Percentiles rank a stretch among this genome's conserved stretches.
These are phyloP conservation scores for Umimayanthus kanabou DNA, from an alignment of 92 coral and sea anemone genomes.

Conservation along the genomic window DNA sequence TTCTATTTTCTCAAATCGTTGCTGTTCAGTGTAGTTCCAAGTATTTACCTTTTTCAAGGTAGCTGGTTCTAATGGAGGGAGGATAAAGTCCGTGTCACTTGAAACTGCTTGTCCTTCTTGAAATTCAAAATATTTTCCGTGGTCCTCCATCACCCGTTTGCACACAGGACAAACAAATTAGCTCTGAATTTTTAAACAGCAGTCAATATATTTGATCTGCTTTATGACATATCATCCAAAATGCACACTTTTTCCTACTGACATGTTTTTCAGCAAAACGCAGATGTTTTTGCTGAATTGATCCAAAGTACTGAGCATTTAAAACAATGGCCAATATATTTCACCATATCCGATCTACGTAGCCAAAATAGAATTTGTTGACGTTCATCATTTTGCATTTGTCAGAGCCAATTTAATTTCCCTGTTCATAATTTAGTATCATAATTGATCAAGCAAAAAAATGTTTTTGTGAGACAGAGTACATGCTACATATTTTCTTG, in stretches of 20 bases:
- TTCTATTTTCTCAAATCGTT: conserved; percentile 41
- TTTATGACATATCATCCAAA: neutral
- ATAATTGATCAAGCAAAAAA: neutral
- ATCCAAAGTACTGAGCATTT: neutral
- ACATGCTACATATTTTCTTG: neutral
- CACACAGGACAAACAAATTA: neutral
- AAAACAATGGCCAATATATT: conserved; percentile 8
- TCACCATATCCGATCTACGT: conserved; percentile 11
- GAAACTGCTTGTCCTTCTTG: neutral
- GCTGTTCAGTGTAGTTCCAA: conserved; percentile 46
- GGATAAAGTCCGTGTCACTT: conserved; percentile 38
- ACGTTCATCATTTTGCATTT: neutral
- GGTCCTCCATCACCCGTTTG: conserved; percentile 7
- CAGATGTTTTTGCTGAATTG: neutral
- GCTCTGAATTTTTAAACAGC: neutral
- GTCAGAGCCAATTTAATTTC: conserved; percentile 10
- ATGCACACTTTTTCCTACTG: neutral
- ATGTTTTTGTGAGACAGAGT: neutral
- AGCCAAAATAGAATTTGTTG: neutral
- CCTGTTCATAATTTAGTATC: neutral
- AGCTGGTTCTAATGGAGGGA: conserved; percentile 56
- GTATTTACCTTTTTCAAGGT: conserved; percentile 53
- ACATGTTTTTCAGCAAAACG: neutral
- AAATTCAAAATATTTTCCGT: neutral
- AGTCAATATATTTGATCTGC: neutral